phyloP scores from a whole-genome alignment of 2,888 invertebrate genomes.

The Oxyteleia sp. region DNA sequence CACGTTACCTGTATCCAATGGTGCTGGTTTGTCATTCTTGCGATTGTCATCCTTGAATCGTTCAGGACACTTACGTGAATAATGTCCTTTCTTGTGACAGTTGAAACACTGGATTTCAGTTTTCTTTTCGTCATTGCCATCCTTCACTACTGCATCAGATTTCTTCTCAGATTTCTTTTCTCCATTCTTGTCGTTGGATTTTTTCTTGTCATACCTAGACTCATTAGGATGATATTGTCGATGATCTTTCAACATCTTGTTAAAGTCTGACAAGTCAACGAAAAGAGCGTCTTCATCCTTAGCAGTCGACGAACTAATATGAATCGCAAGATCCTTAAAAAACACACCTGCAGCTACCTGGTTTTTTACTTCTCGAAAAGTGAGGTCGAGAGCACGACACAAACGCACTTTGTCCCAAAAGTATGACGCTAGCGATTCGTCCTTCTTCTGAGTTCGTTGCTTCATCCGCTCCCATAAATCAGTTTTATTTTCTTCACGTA shows the following conservation, averaged over 20 bases:
- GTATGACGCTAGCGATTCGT: conserved; percentile 55
- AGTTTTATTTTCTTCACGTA: conserved; percentile 41
- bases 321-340: conserved; percentile 41
- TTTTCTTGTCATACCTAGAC: neutral
- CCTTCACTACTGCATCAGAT: neutral
- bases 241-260: conserved; percentile 7
- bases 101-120: conserved; percentile 8
- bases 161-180: neutral
- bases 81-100: conserved; percentile 19
- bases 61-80: conserved; percentile 17
- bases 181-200: neutral
- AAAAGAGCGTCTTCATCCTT: conserved; percentile 24
- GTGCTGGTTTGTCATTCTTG: conserved; percentile 1
- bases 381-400: conserved; percentile 38
- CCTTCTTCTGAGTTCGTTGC: conserved; percentile 30
- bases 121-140: conserved; percentile 4
- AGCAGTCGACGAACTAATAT: conserved; percentile 9
- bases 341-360: conserved; percentile 54
- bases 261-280: conserved; percentile 2
- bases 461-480: conserved; percentile 61
- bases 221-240: neutral
- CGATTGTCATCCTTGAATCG: neutral
- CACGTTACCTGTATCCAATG: neutral
- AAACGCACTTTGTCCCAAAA: conserved; percentile 61
- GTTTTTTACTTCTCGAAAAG: conserved; percentile 38